Conservation (phyloP, 30 jellyfish, hydroid and myxozoan genomes). For the Rhopilema esculentum region DNA sequence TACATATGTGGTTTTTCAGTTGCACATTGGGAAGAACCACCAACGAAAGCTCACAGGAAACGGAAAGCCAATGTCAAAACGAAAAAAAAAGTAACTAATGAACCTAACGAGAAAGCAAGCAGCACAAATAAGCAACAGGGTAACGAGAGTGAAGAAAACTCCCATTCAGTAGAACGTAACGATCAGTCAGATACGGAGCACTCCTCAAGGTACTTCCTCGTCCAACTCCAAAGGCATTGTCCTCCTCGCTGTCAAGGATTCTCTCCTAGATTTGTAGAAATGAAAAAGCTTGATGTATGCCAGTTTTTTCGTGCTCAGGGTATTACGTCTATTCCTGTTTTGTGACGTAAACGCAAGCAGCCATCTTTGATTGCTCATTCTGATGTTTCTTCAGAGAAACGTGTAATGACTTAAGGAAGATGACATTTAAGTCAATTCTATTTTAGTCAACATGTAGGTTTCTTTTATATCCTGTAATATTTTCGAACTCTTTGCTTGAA, state of each 20-base stretch:
- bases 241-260: neutral
- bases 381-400: too few species aligned
- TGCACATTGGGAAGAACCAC: conserved; percentile 63
- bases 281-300: neutral
- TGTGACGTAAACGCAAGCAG: too few species aligned
- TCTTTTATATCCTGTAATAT: too few species aligned
- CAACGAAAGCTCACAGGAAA: conserved; percentile 50
- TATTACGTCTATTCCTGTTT: neutral
- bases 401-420: too few species aligned
- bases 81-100: neutral
- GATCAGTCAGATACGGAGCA: neutral
- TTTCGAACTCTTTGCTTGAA: too few species aligned
- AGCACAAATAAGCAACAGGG: neutral
- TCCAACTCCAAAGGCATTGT: neutral
- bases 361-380: too few species aligned
- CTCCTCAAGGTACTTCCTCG: neutral
- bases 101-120: neutral
- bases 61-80: neutral
- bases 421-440: too few species aligned
- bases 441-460: too few species aligned
- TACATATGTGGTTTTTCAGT: too few species aligned
- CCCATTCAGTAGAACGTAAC: neutral
- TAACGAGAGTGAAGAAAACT: neutral
- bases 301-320: neutral
- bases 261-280: neutral